These are phyloP conservation scores for Camponotus floridanus DNA, from an alignment of 1,140 invertebrate genomes.

Conservation along the genomic window DNA sequence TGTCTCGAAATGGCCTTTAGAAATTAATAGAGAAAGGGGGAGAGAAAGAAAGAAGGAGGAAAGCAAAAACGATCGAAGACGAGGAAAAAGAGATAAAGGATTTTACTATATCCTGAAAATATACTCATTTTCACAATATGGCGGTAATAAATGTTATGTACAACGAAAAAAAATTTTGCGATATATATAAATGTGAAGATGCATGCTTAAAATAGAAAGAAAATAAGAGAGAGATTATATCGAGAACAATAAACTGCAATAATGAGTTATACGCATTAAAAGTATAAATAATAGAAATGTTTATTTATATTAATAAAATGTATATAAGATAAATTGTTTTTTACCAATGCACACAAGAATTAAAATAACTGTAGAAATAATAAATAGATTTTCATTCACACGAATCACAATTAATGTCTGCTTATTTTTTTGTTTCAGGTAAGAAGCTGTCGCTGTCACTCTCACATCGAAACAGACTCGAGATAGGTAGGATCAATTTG, in stretches of 20 bases:
- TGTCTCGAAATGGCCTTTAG: slow-evolving; percentile 27
- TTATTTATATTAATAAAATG: slow-evolving; percentile 1
- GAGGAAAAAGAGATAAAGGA: background rate
- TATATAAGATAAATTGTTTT: background rate
- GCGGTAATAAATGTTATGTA: background rate
- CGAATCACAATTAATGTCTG: slow-evolving; percentile 7
- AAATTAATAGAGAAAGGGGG: slow-evolving; percentile 46
- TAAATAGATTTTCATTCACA: background rate
- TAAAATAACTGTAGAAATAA: background rate
- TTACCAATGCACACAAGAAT: background rate
- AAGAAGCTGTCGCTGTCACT: slow-evolving; percentile 31
- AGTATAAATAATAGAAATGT: too few species aligned
- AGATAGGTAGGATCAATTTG: slow-evolving; percentile 51
- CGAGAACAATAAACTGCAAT: background rate
- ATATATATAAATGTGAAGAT: background rate
- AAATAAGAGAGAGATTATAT: background rate
- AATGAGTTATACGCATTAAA: background rate
- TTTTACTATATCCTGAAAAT: background rate
- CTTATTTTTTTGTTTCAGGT: slow-evolving; percentile 45
- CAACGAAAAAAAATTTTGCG: background rate
- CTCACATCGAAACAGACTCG: slow-evolving; percentile 7
- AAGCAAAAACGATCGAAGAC: background rate
- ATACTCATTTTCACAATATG: background rate
- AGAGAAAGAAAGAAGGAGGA: background rate
- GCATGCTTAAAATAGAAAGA: too few species aligned